Evolutionary conservation across 2,797 vertebrate genomes (phyloP), one percentile per base, ranked within the genome.

Genomic region (Mycteria americana): DNA sequence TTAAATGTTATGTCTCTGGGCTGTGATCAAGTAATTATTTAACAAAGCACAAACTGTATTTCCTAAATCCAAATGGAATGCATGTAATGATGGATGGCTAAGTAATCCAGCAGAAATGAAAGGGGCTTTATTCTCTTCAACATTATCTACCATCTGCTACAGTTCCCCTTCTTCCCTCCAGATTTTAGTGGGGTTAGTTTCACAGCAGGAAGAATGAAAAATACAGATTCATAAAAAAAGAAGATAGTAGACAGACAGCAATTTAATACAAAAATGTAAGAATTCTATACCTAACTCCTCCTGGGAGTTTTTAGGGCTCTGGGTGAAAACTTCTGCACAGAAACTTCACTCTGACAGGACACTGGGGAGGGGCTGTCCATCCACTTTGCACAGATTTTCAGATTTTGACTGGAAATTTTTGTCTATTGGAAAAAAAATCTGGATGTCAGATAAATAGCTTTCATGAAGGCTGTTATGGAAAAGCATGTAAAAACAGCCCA

Each of bases 11-110:
- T 8, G 28, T 85, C 41, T 89, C 70, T 56, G 22, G 48, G 37
- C 45, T 89, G 28, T 62, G 37, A 86, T 91, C 53, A 94, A 78
- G n/a, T 50, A 51, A 72, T 68, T 81, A 48, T 50, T 95, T 81
- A 92, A 85, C 17, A 89, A 92, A 83, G 24, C n/a, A 62, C 13
- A 84, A 86, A 56, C 8, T 17, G 23, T 60, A 48, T 64, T 88
- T 78, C 25, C 53, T 56, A 86, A 60, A 53, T 45, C 57, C 19
- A 84, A 84, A 88, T 1, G 56, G 24, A 89, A 56, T 0, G 2
- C 18, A 63, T 54, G 12, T 56, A 80, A 48, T 56, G 45, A 70
- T 18, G 45, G 39, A 72, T 12, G 5, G 37, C 37, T 69, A 78
- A 86, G 67, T 83, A 82, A 76, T 68, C n/a, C 53, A 91, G 43